phyloP scores from a whole-genome alignment of 2,888 invertebrate genomes.

The Oligia latruncula region DNA sequence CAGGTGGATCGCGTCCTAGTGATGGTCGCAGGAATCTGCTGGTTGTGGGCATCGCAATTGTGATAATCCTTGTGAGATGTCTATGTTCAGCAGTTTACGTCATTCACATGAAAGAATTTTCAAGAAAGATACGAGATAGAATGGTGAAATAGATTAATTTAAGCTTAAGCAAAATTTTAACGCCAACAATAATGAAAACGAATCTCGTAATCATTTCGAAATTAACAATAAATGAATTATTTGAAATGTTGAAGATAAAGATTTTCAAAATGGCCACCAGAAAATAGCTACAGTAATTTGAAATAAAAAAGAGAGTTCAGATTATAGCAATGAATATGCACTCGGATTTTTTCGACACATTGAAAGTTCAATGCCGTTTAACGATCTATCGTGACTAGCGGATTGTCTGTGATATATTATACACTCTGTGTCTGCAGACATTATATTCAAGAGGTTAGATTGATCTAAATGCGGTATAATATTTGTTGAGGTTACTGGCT shows the following conservation, averaged over 20 bases:
- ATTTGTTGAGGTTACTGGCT: background rate
- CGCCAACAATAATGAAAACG: background rate
- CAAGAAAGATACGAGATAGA: background rate
- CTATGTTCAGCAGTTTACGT: too few species aligned
- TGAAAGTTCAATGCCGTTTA: conserved; percentile 76
- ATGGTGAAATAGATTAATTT: background rate
- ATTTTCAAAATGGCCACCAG: conserved; percentile 36
- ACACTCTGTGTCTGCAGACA: conserved; percentile 30
- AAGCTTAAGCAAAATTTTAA: background rate
- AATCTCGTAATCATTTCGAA: conserved; percentile 21
- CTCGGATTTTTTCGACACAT: conserved; percentile 62
- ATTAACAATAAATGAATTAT: conserved; percentile 5
- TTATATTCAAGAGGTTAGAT: conserved; percentile 33
- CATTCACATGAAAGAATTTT: background rate
- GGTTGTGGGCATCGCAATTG: background rate
- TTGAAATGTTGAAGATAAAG: conserved; percentile 7
- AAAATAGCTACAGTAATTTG: conserved; percentile 17
- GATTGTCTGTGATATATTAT: conserved; percentile 54
- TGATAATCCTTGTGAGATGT: background rate
- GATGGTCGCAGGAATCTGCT: background rate
- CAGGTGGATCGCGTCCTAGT: background rate
- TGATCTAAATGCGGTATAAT: conserved; percentile 43
- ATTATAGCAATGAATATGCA: conserved; percentile 48
- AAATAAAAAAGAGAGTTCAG: conserved; percentile 52
- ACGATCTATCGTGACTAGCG: conserved; percentile 67